A percentile compares a stretch with the other conserved stretches of the same genome.
These are phyloP conservation scores for Elaphurus davidianus DNA, from an alignment of 2,113 vertebrate species.

Conservation along the genomic window DNA sequence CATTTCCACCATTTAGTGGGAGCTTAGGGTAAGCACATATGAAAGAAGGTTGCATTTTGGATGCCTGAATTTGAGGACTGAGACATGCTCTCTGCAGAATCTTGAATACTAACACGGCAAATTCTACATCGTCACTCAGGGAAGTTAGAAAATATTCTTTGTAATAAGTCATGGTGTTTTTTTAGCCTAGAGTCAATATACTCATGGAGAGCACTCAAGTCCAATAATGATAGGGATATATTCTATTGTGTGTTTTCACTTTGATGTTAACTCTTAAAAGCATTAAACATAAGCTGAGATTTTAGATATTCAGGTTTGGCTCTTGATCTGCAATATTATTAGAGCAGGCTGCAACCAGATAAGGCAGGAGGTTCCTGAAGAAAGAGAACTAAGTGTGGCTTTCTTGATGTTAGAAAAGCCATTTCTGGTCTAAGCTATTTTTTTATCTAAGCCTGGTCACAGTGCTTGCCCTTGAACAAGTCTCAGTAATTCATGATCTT, in stretches of 20 bases:
- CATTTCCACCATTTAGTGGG: too few relatives aligned
- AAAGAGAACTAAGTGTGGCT: background rate
- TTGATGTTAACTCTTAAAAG: background rate
- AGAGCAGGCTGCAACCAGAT: background rate
- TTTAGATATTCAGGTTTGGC: background rate
- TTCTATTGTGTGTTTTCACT: background rate
- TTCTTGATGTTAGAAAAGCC: background rate
- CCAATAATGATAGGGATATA: fast-evolving
- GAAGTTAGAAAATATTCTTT: background rate
- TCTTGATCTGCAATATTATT: background rate
- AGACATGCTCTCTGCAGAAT: background rate
- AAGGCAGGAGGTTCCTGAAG: background rate
- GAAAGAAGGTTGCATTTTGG: fast-evolving
- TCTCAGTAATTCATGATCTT: background rate
- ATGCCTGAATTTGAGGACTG: background rate
- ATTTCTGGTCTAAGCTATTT: background rate
- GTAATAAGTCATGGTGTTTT: background rate
- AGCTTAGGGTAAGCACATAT: background rate
- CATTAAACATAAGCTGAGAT: background rate
- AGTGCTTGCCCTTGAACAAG: background rate
- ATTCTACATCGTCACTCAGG: background rate
- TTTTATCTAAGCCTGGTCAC: background rate
- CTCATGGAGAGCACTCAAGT: too few relatives aligned
- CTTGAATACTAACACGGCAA: background rate
- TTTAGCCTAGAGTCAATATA: background rate